phyloP scores from a whole-genome alignment of 2,113 vertebrate species.

The Pungitius pungitius region DNA sequence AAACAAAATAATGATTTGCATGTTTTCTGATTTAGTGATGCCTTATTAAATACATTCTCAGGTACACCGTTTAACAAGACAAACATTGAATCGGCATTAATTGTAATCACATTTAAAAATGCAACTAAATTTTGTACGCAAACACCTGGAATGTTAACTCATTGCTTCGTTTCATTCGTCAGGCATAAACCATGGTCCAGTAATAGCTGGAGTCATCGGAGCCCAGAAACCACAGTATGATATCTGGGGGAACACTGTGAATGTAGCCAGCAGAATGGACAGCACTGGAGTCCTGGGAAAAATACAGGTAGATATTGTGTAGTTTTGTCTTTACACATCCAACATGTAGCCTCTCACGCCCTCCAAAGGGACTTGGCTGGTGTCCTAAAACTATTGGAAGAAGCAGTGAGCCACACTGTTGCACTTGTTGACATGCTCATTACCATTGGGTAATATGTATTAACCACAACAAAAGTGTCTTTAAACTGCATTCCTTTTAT shows the following conservation, averaged over 20 bases:
- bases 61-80: not conserved
- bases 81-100: not conserved
- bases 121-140: not conserved
- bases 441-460: not conserved
- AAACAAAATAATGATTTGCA: not conserved
- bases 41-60: not conserved
- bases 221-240: conserved; percentile 99
- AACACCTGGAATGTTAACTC: not conserved
- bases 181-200: conserved; percentile 98
- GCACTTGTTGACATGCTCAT: not conserved
- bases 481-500: too few species aligned
- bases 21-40: not conserved
- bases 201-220: conserved; percentile 97
- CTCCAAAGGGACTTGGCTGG: not conserved
- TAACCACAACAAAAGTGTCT: too few species aligned
- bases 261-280: conserved; percentile 97
- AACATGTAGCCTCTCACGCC: not conserved
- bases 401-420: too few species aligned
- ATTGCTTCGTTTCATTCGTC: conserved; percentile 35
- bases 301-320: conserved; percentile 86
- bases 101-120: not conserved
- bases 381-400: not conserved
- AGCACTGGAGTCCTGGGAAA: conserved; percentile 96
- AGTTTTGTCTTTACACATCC: not conserved
- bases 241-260: conserved; percentile 98